Percentiles rank a stretch among this genome's conserved stretches.
These are phyloP conservation scores for Oryzias melastigma DNA, from an alignment of 2,113 vertebrate genomes.

Conservation along the genomic window DNA sequence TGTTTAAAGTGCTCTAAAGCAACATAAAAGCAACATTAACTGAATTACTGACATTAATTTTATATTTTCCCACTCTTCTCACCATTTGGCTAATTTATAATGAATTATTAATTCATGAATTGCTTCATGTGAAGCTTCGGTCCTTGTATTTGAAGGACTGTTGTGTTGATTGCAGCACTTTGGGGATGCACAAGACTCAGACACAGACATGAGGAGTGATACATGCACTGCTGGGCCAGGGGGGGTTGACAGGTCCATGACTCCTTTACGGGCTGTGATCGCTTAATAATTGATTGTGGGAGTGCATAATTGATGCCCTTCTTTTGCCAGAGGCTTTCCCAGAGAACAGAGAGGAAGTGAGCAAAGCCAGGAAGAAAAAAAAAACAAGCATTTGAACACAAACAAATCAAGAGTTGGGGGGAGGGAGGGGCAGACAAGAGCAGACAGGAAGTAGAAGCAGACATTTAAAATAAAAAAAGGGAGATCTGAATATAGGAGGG, in stretches of 20 bases:
- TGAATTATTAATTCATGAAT: too few species aligned
- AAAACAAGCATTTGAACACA: neutral
- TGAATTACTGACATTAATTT: too few species aligned
- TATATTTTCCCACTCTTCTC: too few species aligned
- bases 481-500: conserved; percentile 4
- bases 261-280: conserved; percentile 56
- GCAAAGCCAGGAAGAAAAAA: conserved; percentile 7
- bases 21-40: too few species aligned
- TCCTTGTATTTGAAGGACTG: too few species aligned
- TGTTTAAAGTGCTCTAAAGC: too few species aligned
- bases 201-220: conserved; percentile 44
- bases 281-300: conserved; percentile 75
- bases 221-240: conserved; percentile 44
- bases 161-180: conserved; percentile 21
- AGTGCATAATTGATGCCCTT: conserved; percentile 73
- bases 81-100: too few species aligned
- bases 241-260: conserved; percentile 62
- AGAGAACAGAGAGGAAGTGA: conserved; percentile 45
- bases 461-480: conserved; percentile 23
- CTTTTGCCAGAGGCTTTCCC: conserved; percentile 63
- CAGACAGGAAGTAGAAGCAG: conserved; percentile 4
- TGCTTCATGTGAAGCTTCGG: too few species aligned
- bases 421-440: conserved; percentile 6
- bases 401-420: neutral
- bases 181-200: conserved; percentile 20